These are phyloP conservation scores for Sebastes kiyomatsui DNA, from an alignment of 2,797 vertebrate genomes.

Conservation along the genomic window DNA sequence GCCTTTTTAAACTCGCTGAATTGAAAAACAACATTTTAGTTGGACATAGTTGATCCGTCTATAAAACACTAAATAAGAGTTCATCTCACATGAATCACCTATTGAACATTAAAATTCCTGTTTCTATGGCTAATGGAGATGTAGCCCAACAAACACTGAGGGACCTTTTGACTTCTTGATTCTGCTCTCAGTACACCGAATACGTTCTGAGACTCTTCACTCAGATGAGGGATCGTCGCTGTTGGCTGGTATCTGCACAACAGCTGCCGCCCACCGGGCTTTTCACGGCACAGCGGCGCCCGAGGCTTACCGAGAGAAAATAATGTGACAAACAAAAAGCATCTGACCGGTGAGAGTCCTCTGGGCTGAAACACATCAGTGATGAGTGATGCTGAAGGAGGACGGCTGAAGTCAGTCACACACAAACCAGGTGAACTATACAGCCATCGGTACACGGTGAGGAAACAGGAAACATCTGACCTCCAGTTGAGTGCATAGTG, in stretches of 20 bases:
- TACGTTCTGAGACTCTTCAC: neutral
- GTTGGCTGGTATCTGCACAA: slow-evolving; percentile 12
- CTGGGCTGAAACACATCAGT: slow-evolving; percentile 2
- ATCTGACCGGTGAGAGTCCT: slow-evolving; percentile 20
- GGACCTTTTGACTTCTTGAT: neutral
- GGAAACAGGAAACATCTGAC: neutral
- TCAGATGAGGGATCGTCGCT: slow-evolving; percentile 27
- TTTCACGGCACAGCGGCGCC: slow-evolving; percentile 2
- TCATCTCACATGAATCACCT: neutral
- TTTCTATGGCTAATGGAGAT: neutral
- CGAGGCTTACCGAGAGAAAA: slow-evolving; percentile 24
- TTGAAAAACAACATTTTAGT: neutral
- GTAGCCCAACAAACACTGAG: neutral
- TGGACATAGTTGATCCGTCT: neutral
- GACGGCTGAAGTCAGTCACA: slow-evolving; percentile 6
- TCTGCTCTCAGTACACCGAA: neutral
- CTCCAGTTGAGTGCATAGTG: neutral
- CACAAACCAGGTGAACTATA: neutral
- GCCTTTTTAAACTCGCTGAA: neutral
- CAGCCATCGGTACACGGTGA: neutral
- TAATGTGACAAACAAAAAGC: slow-evolving; percentile 38
- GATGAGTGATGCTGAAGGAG: slow-evolving; percentile 24
- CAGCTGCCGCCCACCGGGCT: slow-evolving; percentile 33
- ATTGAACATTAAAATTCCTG: neutral
- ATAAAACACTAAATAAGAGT: neutral